Evolutionary conservation across 2,888 invertebrate species (phyloP).

Genomic region (Ectemnius cavifrons): DNA sequence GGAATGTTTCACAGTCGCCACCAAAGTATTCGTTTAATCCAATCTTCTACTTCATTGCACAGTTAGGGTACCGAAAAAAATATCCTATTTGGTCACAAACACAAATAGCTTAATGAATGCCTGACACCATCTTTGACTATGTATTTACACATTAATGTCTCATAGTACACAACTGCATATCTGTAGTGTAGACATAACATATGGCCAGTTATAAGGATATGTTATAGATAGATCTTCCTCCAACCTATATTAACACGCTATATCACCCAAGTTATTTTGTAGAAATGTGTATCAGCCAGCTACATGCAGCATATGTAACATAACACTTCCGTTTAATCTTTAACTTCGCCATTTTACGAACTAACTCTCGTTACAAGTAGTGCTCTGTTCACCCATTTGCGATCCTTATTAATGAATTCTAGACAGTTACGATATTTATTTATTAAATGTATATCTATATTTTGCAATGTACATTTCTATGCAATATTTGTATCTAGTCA

Average conservation of each 20-base stretch:
- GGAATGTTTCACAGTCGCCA: slow-evolving; percentile 11
- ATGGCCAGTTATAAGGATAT: slow-evolving; percentile 51
- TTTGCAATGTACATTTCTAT: slow-evolving; percentile 77
- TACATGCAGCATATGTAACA: slow-evolving; percentile 42
- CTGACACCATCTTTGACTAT: slow-evolving; percentile 42
- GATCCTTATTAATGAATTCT: slow-evolving; percentile 50
- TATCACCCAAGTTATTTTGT: slow-evolving; percentile 48
- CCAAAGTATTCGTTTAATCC: slow-evolving; percentile 9
- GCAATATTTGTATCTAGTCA: slow-evolving; percentile 78
- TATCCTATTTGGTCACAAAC: slow-evolving; percentile 38
- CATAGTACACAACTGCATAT: slow-evolving; percentile 48
- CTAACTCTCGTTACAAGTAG: slow-evolving; percentile 54
- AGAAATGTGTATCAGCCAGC: slow-evolving; percentile 35
- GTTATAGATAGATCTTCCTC: slow-evolving; percentile 53
- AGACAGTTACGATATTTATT: slow-evolving; percentile 73
- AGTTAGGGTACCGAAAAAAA: slow-evolving; percentile 33
- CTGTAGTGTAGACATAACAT: slow-evolving; percentile 50
- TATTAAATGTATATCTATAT: slow-evolving; percentile 73
- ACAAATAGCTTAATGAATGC: slow-evolving; percentile 41
- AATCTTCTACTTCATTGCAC: slow-evolving; percentile 30
- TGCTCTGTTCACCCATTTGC: slow-evolving; percentile 43
- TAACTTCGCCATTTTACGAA: slow-evolving; percentile 59
- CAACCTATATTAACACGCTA: slow-evolving; percentile 47
- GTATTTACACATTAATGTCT: slow-evolving; percentile 52
- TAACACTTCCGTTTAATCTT: slow-evolving; percentile 44